A percentile compares a stretch with the other conserved stretches of the same genome.
Conservation (phyloP, 2,113 vertebrate species). For the Scytalopus superciliaris region DNA sequence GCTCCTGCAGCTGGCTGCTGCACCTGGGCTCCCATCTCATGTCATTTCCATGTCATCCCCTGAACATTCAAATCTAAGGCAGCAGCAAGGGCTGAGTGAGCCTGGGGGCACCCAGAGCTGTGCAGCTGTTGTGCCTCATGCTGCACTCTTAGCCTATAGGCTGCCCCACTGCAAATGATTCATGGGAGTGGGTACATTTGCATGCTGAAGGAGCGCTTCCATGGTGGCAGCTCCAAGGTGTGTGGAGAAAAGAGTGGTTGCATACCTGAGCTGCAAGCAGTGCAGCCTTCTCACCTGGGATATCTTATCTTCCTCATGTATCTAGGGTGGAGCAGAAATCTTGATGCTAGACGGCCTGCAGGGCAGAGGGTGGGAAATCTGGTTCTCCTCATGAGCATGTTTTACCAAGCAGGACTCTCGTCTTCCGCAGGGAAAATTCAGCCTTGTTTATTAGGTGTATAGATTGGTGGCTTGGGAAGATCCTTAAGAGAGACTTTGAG, state of each 20-base stretch:
- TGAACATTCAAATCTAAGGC: not conserved
- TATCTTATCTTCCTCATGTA: not conserved
- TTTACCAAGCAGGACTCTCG: not conserved
- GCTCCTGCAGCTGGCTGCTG: slow-evolving; percentile 26
- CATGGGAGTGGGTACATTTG: not conserved
- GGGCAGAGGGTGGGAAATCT: not conserved
- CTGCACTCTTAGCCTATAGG: not conserved
- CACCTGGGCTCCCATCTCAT: not conserved
- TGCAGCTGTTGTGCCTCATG: not conserved
- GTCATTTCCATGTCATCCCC: not conserved
- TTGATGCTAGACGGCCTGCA: not conserved
- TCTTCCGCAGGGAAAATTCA: not conserved
- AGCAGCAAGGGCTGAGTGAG: not conserved
- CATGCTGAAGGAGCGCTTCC: not conserved
- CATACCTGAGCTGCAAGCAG: not conserved
- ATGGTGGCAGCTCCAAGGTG: not conserved
- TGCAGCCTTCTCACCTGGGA: not conserved
- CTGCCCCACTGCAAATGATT: not conserved
- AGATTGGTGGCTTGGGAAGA: not conserved
- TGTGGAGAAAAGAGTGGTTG: not conserved
- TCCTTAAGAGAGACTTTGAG: not conserved
- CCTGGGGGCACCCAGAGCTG: not conserved
- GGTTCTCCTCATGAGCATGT: not conserved
- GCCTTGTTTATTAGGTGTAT: not conserved
- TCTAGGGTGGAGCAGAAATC: not conserved